A percentile compares a stretch with the other conserved stretches of the same genome.
These are phyloP conservation scores for Ylistrum balloti DNA, from an alignment of 1,140 invertebrate species.

Conservation along the genomic window DNA sequence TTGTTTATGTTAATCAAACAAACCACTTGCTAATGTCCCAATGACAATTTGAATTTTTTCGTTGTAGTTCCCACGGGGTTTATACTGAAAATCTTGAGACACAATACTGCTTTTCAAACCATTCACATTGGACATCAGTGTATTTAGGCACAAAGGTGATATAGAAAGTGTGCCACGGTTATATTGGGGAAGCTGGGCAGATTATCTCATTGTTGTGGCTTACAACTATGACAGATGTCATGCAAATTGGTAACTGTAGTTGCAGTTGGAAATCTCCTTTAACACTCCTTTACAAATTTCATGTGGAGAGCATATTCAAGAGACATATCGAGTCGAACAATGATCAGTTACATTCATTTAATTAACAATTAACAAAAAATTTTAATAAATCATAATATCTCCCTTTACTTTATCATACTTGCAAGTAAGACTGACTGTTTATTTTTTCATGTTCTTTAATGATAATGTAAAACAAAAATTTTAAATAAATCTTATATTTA, in stretches of 20 bases:
- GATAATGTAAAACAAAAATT: no score
- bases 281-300: neutral
- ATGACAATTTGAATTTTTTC: constrained; percentile 21
- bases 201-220: constrained; percentile 16
- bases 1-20: constrained; percentile 40
- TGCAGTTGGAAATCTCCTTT: neutral
- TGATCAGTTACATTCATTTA: neutral
- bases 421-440: no score
- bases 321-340: neutral
- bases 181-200: neutral
- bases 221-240: constrained; percentile 30
- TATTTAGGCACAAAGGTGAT: neutral
- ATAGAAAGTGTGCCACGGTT: constrained; percentile 1
- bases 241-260: neutral
- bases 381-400: no score
- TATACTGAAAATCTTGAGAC: constrained; percentile 5
- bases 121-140: neutral
- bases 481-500: no score
- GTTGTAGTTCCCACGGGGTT: constrained; percentile 32
- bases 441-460: no score
- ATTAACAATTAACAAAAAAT: no score
- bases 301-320: neutral
- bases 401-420: no score
- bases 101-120: neutral
- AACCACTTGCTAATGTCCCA: neutral